Conservation (phyloP, 1,140 invertebrate genomes). For the Cheumatopsyche charites region DNA sequence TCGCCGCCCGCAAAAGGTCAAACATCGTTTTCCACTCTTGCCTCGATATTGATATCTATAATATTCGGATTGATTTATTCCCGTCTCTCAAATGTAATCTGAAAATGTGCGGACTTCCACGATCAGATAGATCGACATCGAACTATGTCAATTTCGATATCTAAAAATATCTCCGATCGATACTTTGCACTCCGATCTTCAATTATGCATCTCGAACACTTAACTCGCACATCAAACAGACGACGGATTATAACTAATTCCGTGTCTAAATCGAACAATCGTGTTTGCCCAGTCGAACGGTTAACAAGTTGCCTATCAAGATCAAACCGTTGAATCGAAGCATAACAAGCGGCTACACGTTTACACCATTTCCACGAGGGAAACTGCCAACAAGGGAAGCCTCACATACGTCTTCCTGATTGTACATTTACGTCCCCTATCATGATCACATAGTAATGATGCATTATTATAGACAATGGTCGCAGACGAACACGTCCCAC, state of each 20-base stretch:
- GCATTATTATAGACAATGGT: conserved; percentile 2
- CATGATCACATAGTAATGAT: not conserved
- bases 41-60: conserved; percentile 38
- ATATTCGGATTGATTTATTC: conserved; percentile 36
- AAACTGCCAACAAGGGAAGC: not conserved
- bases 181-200: too few species aligned
- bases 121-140: conserved; percentile 11
- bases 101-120: not conserved
- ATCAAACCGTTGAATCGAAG: conserved; percentile 15
- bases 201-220: too few species aligned
- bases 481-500: not conserved
- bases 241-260: too few species aligned
- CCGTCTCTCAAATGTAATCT: conserved; percentile 1
- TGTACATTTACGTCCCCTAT: not conserved
- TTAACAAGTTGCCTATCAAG: conserved; percentile 9
- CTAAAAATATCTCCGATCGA: too few species aligned
- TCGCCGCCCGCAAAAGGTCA: conserved; percentile 39
- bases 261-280: too few species aligned
- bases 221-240: too few species aligned
- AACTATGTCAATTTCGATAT: conserved; percentile 26
- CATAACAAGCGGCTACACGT: not conserved
- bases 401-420: not conserved
- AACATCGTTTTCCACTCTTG: conserved; percentile 46
- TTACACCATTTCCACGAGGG: conserved; percentile 1
- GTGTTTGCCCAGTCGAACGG: not conserved